Base-by-base conservation (phyloP, 2,888 invertebrate species). In the Dasysyrphus tricinctus region DNA sequence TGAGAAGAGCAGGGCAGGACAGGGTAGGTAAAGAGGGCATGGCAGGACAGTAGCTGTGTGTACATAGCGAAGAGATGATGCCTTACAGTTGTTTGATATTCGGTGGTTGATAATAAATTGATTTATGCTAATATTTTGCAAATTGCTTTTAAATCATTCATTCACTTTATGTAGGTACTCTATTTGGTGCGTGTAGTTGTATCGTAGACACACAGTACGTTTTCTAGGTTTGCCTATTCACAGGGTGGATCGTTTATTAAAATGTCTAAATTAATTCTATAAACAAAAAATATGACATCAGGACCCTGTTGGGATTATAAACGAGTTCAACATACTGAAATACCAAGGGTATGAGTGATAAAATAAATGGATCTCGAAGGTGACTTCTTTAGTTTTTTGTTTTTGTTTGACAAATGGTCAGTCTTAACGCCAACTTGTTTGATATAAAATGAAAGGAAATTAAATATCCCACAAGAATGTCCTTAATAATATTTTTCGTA, bases 111-210 rank as follows among this genome's bases (percentile, higher is more conserved):
- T 82, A 82, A 75, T 86, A 79, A 82, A 86, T 86, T 86, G 86
- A 86, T 86, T 86, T 86, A 86, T 86, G 86, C 86, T 81, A 86
- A 86, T 82, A 86, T 82, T 79, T 86, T 86, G 86, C 75, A 86
- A 86, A 86, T 86, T 82, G 86, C 86, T 82, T 82, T 79, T 75
- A 79, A 82, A 82, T 82, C 82, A 82, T 75, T 82, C 39, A 61
- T 39, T 61, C 61, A 61, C 16, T 12, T 16, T 56, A 63, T 76
- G 49, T 42, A 16, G n/a, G 5, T 12, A 39, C 39, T 16, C 7
- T 16, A 47, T 16, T 16, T 5, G 14, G 61, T 47, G 65, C 44
- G 44, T 69, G n/a, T 39, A 39, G 49, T 47, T 69, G 59, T 47
- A 49, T n/a, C n/a, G n/a, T 19, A 32, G 32, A 57, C n/a, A 39